Percentiles rank a stretch among this genome's conserved stretches.
phyloP scores from a whole-genome alignment of 2,113 vertebrate genomes.

The Tupaia tana region DNA sequence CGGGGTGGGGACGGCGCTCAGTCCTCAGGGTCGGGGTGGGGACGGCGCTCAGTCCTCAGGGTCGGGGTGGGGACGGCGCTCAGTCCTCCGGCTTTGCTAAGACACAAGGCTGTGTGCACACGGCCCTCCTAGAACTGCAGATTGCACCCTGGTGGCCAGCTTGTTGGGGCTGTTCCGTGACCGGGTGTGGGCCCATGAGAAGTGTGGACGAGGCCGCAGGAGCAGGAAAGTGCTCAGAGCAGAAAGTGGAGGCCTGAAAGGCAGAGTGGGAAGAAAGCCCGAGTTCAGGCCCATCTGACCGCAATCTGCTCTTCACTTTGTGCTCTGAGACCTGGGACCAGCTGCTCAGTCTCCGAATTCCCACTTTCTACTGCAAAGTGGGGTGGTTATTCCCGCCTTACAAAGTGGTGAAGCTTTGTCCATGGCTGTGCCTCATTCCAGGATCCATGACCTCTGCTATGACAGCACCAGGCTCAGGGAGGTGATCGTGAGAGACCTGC shows the following conservation, averaged over 20 bases:
- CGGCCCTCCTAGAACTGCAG: neutral
- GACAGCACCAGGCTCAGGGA: conserved; percentile 83
- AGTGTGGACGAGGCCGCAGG: neutral
- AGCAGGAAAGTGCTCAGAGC: too few relatives aligned
- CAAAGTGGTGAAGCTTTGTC: neutral
- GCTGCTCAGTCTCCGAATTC: neutral
- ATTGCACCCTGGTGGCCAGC: neutral
- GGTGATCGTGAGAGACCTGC: conserved; percentile 83
- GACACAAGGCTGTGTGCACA: fast-evolving
- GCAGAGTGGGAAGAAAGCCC: neutral
- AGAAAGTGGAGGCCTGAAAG: fast-evolving
- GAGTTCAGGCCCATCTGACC: neutral
- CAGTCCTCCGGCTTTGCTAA: neutral
- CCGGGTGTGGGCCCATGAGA: neutral
- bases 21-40: too few relatives aligned
- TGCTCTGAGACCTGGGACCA: neutral
- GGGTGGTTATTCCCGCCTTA: fast-evolving
- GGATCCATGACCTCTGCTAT: conserved; percentile 85
- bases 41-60: neutral
- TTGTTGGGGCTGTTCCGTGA: neutral
- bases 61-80: too few relatives aligned
- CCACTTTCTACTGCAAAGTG: neutral
- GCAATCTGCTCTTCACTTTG: fast-evolving
- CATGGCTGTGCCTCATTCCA: conserved; percentile 62
- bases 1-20: too few relatives aligned